Evolutionary conservation across 2,888 invertebrate species (phyloP).

Genomic region (Lochmaea capreae): DNA sequence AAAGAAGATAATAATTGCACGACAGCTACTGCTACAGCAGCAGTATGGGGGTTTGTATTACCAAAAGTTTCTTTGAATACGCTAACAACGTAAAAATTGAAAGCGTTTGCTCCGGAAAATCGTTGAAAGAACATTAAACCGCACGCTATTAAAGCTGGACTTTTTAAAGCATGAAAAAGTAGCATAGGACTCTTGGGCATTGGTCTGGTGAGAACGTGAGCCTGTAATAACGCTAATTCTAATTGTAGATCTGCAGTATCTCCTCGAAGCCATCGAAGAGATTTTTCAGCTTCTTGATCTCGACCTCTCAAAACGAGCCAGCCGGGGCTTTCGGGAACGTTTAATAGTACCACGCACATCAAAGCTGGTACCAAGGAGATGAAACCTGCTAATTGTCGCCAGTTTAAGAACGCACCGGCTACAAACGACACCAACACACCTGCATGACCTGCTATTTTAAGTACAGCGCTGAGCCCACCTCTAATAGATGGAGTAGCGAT

Average conservation of each 20-base stretch:
- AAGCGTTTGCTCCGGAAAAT: slow-evolving; percentile 85
- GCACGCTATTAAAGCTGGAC: slow-evolving; percentile 85
- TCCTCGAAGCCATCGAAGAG: slow-evolving; percentile 84
- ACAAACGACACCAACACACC: slow-evolving; percentile 88
- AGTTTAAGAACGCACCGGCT: slow-evolving; percentile 84
- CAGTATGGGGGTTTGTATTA: slow-evolving; percentile 84
- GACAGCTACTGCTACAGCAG: slow-evolving; percentile 86
- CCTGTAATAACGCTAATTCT: slow-evolving; percentile 78
- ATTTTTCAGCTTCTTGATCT: slow-evolving; percentile 79
- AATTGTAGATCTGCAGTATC: slow-evolving; percentile 80
- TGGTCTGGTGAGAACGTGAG: slow-evolving; percentile 71
- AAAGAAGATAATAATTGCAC: slow-evolving; percentile 88
- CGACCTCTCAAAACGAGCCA: slow-evolving; percentile 82
- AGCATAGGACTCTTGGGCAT: slow-evolving; percentile 55
- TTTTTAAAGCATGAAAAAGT: slow-evolving; percentile 66
- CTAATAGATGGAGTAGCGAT: slow-evolving; percentile 88
- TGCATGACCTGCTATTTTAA: slow-evolving; percentile 87
- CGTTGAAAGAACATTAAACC: slow-evolving; percentile 92
- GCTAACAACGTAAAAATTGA: slow-evolving; percentile 86
- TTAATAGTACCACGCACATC: slow-evolving; percentile 79
- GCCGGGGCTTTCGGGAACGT: slow-evolving; percentile 91
- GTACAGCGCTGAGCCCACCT: slow-evolving; percentile 86
- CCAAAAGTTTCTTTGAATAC: slow-evolving; percentile 88
- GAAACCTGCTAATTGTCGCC: slow-evolving; percentile 85
- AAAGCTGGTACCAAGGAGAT: slow-evolving; percentile 83